phyloP scores from a whole-genome alignment of 2,797 vertebrate species.

The Mormyrops attenuatus region DNA sequence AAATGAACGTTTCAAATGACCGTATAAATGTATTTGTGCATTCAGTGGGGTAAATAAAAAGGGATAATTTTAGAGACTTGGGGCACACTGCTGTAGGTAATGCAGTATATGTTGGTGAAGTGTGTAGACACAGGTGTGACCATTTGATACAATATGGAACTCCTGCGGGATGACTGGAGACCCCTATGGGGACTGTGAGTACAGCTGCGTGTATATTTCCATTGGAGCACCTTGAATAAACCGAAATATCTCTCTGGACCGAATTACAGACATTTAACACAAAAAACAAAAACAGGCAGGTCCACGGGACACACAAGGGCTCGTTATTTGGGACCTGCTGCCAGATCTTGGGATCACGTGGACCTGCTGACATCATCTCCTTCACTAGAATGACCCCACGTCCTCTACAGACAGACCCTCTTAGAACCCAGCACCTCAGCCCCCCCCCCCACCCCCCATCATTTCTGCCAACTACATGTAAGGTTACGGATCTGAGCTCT shows the following conservation, averaged over 20 bases:
- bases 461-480: neutral
- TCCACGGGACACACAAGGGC: neutral
- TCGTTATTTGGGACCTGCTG: neutral
- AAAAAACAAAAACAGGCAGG: neutral
- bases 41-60: neutral
- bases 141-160: neutral
- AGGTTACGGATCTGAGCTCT: constrained; percentile 62
- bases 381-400: neutral
- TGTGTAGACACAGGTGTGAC: neutral
- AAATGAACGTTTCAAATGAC: neutral
- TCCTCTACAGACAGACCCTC: neutral
- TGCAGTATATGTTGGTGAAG: neutral
- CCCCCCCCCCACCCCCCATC: neutral
- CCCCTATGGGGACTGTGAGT: neutral
- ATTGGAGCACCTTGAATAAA: neutral
- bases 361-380: neutral
- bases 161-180: neutral
- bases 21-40: neutral
- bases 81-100: neutral
- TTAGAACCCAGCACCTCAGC: neutral
- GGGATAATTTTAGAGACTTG: neutral
- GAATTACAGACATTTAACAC: neutral
- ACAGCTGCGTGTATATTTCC: neutral
- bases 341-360: neutral
- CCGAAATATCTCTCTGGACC: neutral